Conservation (phyloP, 2,888 invertebrate species). For the Heliconius hortense region DNA sequence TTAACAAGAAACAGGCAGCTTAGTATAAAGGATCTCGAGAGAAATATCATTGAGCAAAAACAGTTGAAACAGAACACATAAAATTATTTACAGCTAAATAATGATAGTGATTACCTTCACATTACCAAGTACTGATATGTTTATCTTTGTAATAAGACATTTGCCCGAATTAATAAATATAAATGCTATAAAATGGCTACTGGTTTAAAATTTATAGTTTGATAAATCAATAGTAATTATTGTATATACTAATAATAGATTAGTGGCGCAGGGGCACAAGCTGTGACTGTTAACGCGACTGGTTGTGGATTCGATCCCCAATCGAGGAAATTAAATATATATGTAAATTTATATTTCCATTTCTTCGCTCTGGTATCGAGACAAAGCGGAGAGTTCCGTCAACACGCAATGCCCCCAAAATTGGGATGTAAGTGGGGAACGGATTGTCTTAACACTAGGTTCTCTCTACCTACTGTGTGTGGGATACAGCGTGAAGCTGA, state of each 20-base stretch:
- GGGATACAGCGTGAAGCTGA: no score
- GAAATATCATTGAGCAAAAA: slow-evolving; percentile 24
- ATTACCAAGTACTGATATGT: slow-evolving; percentile 13
- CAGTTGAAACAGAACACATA: slow-evolving; percentile 2
- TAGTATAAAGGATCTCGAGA: slow-evolving; percentile 19
- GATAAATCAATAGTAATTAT: background rate
- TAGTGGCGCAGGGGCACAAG: no score
- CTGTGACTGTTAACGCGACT: no score
- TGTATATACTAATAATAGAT: background rate
- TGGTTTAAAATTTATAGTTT: background rate
- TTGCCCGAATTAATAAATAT: slow-evolving; percentile 2
- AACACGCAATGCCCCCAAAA: no score
- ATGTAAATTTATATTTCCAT: no score
- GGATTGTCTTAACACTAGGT: no score
- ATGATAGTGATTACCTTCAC: background rate
- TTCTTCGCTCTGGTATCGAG: no score
- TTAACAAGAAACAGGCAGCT: slow-evolving; percentile 29
- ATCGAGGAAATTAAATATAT: no score
- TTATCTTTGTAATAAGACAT: background rate
- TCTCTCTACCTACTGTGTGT: no score
- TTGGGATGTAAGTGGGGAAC: no score
- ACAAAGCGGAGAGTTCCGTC: no score
- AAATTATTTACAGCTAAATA: slow-evolving; percentile 23
- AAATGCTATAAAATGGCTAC: background rate
- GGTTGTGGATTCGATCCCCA: no score